These are phyloP conservation scores for Drosophila kikkawai DNA, from an alignment of 1,140 invertebrate genomes.

Conservation along the genomic window DNA sequence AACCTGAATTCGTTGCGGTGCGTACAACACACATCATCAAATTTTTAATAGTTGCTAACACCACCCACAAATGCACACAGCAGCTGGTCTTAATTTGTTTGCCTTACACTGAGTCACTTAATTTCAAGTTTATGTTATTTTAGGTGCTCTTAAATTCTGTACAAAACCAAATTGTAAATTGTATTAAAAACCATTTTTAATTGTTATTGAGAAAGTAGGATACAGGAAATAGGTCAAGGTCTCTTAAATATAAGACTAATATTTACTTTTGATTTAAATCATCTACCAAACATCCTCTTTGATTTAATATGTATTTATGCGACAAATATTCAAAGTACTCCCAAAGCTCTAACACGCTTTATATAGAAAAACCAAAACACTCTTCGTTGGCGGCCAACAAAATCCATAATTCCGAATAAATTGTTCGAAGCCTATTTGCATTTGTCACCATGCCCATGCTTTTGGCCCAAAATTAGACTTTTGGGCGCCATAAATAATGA, in stretches of 20 bases:
- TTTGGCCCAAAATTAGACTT: slow-evolving; percentile 27
- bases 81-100: slow-evolving; percentile 48
- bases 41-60: slow-evolving; percentile 27
- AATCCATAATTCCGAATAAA: slow-evolving; percentile 50
- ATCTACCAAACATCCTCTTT: neutral
- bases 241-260: too few relatives aligned
- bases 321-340: slow-evolving; percentile 4
- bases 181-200: neutral
- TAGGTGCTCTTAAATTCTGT: neutral
- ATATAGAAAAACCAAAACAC: slow-evolving; percentile 4
- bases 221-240: too few relatives aligned
- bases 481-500: slow-evolving; percentile 53
- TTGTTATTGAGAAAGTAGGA: neutral
- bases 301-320: slow-evolving; percentile 13
- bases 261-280: slow-evolving; percentile 4
- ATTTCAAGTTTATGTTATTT: slow-evolving; percentile 30
- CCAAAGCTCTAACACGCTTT: neutral
- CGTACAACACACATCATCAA: slow-evolving; percentile 26
- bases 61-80: neutral
- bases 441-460: neutral
- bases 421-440: slow-evolving; percentile 42
- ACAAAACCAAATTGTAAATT: neutral
- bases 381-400: slow-evolving; percentile 6
- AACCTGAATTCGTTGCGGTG: slow-evolving; percentile 31
- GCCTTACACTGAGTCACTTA: slow-evolving; percentile 32